Evolutionary conservation across 2,888 invertebrate species (phyloP), one percentile per base, ranked within the genome.

Genomic region (Stegophylla sp.): DNA sequence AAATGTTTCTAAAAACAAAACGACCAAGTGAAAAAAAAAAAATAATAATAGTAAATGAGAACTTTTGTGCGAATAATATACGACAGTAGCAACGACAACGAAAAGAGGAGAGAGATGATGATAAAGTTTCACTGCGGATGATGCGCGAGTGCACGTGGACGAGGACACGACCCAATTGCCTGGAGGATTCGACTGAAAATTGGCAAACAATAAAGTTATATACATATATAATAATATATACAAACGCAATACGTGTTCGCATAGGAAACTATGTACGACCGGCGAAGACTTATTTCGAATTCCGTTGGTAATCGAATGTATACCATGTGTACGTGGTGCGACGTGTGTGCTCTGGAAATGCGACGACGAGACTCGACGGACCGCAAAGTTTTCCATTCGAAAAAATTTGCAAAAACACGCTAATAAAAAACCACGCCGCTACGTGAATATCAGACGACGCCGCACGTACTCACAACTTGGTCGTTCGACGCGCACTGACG

Each of bases 31-130:
- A 13, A 45, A 45, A 45, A 45, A 45, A 45, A 45, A 10, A 43
- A 48, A 48, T 17, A 45, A 67, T 45, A 1, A 61, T 41, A 63
- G 34, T 63, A 20, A 63, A 63, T 15, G 41, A 41, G 41, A 66
- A 66, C 66, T 66, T 66, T 66, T 45, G 66, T 9, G 66, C 20
- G 66, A 66, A 66, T 45, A 9, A 41, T 43, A 43, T 56, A 59
- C 26, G 26, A 13, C 26, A 9, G 13, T 1, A 26, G 20, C 41
- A n/a, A 20, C 64, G 64, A n/a, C 34, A 34, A n/a, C 64, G 64
- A n/a, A 5, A n/a, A 63, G 34, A 34, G 7, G 63, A 43, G 64
- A 64, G 63, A 43, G 64, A 64, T 13, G 43, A 41, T 34, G 34
- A 34, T 5, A 64, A 10, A 64, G 41, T 64, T 64, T 23, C 20